Conservation (phyloP, 2,113 vertebrate genomes). For the Micronycteris hirsuta region DNA sequence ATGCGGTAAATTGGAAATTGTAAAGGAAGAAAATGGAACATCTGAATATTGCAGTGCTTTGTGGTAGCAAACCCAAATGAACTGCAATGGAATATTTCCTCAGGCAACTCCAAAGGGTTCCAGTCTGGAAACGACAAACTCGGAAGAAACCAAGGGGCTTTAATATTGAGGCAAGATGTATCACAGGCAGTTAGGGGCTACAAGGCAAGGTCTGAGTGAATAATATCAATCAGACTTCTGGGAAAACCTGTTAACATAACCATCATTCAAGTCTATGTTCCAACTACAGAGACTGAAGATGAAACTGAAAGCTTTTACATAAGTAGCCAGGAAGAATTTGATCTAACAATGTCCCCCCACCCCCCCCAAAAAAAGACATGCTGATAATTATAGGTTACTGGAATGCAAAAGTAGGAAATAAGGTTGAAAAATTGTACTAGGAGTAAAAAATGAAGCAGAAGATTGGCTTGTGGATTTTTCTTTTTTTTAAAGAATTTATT, state of each 20-base stretch:
- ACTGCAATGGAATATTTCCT: not conserved
- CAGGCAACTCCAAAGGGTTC: not conserved
- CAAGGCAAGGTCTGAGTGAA: not conserved
- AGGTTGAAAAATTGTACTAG: not conserved
- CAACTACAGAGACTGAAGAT: not conserved
- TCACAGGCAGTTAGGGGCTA: not conserved
- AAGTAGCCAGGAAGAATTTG: not conserved
- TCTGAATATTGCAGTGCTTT: not conserved
- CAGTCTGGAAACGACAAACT: not conserved
- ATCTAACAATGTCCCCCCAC: not conserved
- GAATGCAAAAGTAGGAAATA: not conserved
- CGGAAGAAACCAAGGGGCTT: not conserved
- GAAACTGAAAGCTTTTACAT: not conserved
- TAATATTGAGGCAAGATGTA: not conserved
- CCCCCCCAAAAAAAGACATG: not conserved
- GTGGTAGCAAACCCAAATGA: not conserved
- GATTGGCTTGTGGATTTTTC: not conserved
- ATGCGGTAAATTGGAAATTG: not conserved
- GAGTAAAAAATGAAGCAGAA: not conserved
- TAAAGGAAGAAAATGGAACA: not conserved
- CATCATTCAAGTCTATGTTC: not conserved
- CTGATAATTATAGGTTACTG: not conserved
- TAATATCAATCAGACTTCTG: not conserved
- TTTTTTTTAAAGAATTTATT: not conserved
- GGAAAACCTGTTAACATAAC: not conserved